Conservation (phyloP, 1,140 invertebrate species). For the Phymastichus coffea region DNA sequence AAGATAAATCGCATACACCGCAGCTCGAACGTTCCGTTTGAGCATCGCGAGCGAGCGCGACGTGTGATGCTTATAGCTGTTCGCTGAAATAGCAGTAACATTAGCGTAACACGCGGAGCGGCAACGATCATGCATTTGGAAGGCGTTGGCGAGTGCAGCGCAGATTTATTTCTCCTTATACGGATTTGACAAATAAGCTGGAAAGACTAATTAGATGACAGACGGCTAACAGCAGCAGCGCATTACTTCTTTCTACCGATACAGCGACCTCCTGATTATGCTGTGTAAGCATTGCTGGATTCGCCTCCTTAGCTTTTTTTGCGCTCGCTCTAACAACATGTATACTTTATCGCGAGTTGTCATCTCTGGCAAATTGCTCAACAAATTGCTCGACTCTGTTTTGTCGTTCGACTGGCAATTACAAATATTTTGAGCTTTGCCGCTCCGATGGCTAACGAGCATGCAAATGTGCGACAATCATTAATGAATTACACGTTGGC, state of each 20-base stretch:
- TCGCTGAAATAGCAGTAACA: constrained; percentile 20
- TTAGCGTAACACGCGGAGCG: constrained; percentile 7
- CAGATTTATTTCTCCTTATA: constrained; percentile 1
- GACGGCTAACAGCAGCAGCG: no score
- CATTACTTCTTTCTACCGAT: no score
- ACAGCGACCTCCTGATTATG: no score
- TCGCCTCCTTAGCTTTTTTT: neutral
- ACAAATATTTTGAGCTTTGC: constrained; percentile 5
- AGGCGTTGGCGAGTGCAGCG: no score
- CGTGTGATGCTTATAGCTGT: neutral
- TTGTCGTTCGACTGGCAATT: neutral
- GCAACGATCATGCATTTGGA: neutral
- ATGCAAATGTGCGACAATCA: neutral
- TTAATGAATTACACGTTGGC: neutral
- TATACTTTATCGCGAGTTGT: neutral
- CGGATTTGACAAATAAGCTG: constrained; percentile 18
- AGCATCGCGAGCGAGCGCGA: no score
- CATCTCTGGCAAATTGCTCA: constrained; percentile 7
- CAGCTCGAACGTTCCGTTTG: no score
- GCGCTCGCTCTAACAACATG: neutral
- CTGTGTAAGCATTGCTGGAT: constrained; percentile 10
- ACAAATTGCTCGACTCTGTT: constrained; percentile 6
- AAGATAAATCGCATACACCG: no score
- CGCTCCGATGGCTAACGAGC: no score
- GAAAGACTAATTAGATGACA: constrained; percentile 16